Evolutionary conservation across 2,113 vertebrate genomes (phyloP).

Genomic region (Sinocyclocheilus anshuiensis): DNA sequence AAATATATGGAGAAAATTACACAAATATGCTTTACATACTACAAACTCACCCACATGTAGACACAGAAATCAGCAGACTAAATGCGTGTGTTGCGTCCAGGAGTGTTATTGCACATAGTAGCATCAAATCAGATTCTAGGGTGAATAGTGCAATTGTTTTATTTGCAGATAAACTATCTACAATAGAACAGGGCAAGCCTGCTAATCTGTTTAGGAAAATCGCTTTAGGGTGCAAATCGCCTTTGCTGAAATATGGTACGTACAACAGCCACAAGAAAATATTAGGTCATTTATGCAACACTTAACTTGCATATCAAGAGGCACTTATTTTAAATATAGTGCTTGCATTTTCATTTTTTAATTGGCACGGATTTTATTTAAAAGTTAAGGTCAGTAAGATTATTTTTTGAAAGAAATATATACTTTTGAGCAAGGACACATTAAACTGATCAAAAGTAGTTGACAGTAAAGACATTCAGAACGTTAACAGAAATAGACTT

Average conservation of each 20-base stretch:
- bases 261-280: neutral
- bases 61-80: neutral
- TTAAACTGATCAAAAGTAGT: neutral
- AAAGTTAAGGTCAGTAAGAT: neutral
- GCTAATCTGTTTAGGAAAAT: slow-evolving; percentile 33
- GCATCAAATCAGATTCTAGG: slow-evolving; percentile 13
- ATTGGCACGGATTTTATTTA: neutral
- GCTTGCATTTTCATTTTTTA: neutral
- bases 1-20: slow-evolving; percentile 23
- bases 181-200: slow-evolving; percentile 7
- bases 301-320: neutral
- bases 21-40: slow-evolving; percentile 12
- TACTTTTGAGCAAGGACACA: neutral
- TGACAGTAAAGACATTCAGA: neutral
- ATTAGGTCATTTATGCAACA: neutral
- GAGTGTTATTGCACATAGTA: neutral
- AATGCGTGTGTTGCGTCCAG: neutral
- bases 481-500: neutral
- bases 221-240: slow-evolving; percentile 21
- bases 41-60: slow-evolving; percentile 1
- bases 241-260: slow-evolving; percentile 5
- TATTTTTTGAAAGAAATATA: neutral
- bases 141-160: slow-evolving; percentile 29
- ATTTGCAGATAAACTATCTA: slow-evolving; percentile 19
- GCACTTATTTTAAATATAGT: neutral